These are phyloP conservation scores for Holothuria scabra DNA, from an alignment of 53 echinoderm and acorn worm genomes.

Conservation along the genomic window DNA sequence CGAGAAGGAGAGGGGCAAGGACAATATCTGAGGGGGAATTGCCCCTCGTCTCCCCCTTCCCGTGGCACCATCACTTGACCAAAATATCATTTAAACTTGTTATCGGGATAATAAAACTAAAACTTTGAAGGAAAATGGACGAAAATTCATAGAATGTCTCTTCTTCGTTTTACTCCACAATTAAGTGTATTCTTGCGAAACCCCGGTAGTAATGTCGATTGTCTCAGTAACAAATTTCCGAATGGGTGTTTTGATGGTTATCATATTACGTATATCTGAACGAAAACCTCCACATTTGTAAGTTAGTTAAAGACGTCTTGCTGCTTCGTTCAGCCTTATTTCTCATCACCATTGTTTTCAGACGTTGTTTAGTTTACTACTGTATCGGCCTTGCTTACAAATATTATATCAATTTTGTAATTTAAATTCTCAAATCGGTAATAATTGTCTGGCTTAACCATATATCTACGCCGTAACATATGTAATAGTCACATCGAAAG, in stretches of 20 bases:
- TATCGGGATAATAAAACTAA: too few relatives aligned
- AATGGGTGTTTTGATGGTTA: background rate
- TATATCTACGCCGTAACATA: background rate
- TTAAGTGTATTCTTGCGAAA: background rate
- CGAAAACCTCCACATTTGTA: background rate
- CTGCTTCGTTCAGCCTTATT: too few relatives aligned
- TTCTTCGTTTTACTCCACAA: background rate
- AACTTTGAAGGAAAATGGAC: too few relatives aligned
- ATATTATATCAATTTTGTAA: background rate
- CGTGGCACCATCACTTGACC: too few relatives aligned
- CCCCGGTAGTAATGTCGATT: background rate
- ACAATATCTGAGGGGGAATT: too few relatives aligned
- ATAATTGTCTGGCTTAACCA: background rate
- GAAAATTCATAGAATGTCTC: too few relatives aligned
- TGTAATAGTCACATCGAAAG: background rate
- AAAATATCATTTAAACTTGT: too few relatives aligned
- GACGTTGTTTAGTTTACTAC: background rate
- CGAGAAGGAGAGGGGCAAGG: too few relatives aligned
- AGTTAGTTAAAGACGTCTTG: background rate
- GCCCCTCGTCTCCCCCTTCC: too few relatives aligned
- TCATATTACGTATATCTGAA: background rate
- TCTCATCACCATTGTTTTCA: background rate
- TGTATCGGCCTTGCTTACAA: background rate
- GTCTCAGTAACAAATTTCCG: background rate
- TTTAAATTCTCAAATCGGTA: constrained; percentile 1